Percentiles rank a stretch among this genome's conserved stretches.
Evolutionary conservation across 2,888 invertebrate genomes (phyloP).

Genomic region (Mamestra brassicae): DNA sequence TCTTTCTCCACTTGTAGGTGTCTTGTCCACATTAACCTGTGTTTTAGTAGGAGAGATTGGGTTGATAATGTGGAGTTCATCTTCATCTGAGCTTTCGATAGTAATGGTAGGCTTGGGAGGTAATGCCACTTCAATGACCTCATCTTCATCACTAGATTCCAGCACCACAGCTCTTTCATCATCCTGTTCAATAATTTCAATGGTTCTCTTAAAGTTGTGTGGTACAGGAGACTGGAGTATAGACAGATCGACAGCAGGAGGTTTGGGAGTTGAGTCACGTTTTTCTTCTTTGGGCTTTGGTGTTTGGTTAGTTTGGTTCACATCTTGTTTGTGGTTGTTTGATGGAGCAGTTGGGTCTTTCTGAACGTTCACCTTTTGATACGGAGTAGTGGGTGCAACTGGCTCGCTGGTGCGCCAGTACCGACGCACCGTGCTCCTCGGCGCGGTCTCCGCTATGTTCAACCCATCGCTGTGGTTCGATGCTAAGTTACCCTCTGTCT

Average conservation of each 20-base stretch:
- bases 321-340: slow-evolving; percentile 58
- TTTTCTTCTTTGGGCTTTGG: slow-evolving; percentile 79
- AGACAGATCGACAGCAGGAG: slow-evolving; percentile 74
- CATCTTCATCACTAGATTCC: slow-evolving; percentile 87
- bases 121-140: slow-evolving; percentile 86
- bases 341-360: slow-evolving; percentile 63
- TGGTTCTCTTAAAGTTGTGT: slow-evolving; percentile 76
- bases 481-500: slow-evolving; percentile 78
- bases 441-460: slow-evolving; percentile 74
- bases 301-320: slow-evolving; percentile 66
- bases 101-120: slow-evolving; percentile 88
- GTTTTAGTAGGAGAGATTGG: slow-evolving; percentile 63
- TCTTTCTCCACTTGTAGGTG: slow-evolving; percentile 67
- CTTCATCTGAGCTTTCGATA: slow-evolving; percentile 89
- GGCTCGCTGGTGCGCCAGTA: slow-evolving; percentile 83
- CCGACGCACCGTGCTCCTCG: slow-evolving; percentile 81
- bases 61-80: slow-evolving; percentile 77
- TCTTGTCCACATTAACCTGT: slow-evolving; percentile 65
- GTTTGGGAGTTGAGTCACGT: slow-evolving; percentile 59
- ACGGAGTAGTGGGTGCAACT: slow-evolving; percentile 66
- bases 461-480: slow-evolving; percentile 70
- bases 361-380: slow-evolving; percentile 77
- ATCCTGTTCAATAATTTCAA: slow-evolving; percentile 83
- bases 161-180: slow-evolving; percentile 73
- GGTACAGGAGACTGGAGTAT: slow-evolving; percentile 81